Percentiles rank a stretch among this genome's conserved stretches.
Evolutionary conservation across 1,140 invertebrate genomes (phyloP).

Genomic region (Drosophila subobscura): DNA sequence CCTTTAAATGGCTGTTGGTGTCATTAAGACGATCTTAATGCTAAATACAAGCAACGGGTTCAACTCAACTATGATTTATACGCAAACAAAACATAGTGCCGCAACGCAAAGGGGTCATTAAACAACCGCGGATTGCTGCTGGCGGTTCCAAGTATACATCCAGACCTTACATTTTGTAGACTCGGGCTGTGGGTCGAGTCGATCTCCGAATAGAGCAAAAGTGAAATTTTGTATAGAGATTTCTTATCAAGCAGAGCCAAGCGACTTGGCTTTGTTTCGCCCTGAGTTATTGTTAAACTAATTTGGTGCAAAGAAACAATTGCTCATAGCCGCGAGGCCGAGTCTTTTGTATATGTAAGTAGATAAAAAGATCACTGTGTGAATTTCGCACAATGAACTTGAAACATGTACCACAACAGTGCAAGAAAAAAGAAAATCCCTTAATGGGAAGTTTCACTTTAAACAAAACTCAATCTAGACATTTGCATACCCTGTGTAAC

Average conservation of each 20-base stretch:
- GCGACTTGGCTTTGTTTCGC: conserved; percentile 35
- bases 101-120: conserved; percentile 42
- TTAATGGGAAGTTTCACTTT: conserved; percentile 7
- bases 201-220: conserved; percentile 43
- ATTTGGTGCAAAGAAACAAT: conserved; percentile 42
- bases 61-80: conserved; percentile 35
- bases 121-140: conserved; percentile 26
- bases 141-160: conserved; percentile 19
- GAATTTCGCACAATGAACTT: conserved; percentile 66
- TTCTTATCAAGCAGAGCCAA: conserved; percentile 47
- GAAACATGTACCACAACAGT: conserved; percentile 50
- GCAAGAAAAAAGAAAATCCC: conserved; percentile 17
- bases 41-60: conserved; percentile 37
- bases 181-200: conserved; percentile 7
- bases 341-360: conserved; percentile 30
- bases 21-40: conserved; percentile 45
- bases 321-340: conserved; percentile 18
- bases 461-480: conserved; percentile 5
- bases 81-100: conserved; percentile 16
- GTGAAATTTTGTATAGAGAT: conserved; percentile 48
- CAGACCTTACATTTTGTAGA: conserved; percentile 11
- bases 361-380: conserved; percentile 53
- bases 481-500: too few species aligned
- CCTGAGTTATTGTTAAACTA: conserved; percentile 32
- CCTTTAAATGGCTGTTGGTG: conserved; percentile 28